Evolutionary conservation across 53 echinoderm and acorn worm genomes (phyloP).

Genomic region (Holothuria scabra): DNA sequence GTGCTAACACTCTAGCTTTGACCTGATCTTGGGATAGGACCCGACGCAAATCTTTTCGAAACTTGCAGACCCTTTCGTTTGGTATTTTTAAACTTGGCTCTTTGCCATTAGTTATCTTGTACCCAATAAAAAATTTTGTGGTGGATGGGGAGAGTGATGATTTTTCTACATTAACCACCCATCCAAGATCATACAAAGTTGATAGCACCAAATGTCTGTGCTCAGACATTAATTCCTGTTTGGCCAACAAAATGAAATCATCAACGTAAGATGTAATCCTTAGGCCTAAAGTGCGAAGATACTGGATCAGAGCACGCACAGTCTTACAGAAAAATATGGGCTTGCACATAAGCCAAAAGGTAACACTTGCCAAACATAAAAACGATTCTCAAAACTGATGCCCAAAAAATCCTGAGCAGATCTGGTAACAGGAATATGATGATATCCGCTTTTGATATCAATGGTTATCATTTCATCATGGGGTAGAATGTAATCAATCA

Average conservation of each 20-base stretch:
- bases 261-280: too few species aligned
- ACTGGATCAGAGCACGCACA: constrained; percentile 8
- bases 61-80: neutral
- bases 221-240: too few species aligned
- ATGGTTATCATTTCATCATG: too few species aligned
- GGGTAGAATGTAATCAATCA: too few species aligned
- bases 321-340: constrained; percentile 46
- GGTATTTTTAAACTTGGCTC: constrained; percentile 19
- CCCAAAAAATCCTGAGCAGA: constrained; percentile 16
- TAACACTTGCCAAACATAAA: too few species aligned
- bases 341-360: constrained; percentile 42
- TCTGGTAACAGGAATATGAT: too few species aligned
- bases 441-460: too few species aligned
- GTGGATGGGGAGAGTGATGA: too few species aligned
- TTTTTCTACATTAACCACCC: too few species aligned
- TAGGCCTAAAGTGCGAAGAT: neutral
- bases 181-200: too few species aligned
- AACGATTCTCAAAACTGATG: neutral
- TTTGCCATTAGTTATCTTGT: constrained; percentile 4
- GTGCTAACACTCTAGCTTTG: too few species aligned
- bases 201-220: too few species aligned
- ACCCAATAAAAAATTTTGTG: constrained; percentile 39
- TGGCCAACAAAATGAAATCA: constrained; percentile 4
- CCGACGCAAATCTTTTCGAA: neutral
- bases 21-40: neutral